Evolutionary conservation across 2,113 vertebrate genomes (phyloP).

Genomic region (Ageneiosus marmoratus): DNA sequence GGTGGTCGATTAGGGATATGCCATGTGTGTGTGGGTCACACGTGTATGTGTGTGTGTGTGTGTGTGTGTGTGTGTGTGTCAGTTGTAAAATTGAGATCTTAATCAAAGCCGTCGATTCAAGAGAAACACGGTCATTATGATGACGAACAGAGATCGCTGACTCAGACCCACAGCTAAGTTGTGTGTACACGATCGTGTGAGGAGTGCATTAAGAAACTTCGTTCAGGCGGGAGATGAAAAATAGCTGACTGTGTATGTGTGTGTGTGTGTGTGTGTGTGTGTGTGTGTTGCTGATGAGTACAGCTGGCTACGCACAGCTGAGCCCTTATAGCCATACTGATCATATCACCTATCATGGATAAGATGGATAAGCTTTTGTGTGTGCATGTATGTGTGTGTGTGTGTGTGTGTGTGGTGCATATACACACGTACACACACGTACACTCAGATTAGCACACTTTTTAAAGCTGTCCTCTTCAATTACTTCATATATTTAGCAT

Average conservation of each 20-base stretch:
- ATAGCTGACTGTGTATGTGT: slow-evolving; percentile 3
- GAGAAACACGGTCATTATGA: not conserved
- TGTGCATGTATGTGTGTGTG: not conserved
- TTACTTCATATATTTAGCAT: not conserved
- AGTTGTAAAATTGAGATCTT: not conserved
- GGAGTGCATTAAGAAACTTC: not conserved
- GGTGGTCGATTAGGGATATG: not conserved
- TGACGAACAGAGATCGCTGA: not conserved
- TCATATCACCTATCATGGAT: slow-evolving; percentile 14
- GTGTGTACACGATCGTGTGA: not conserved
- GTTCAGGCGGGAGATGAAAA: slow-evolving; percentile 9
- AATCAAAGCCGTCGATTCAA: not conserved
- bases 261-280: slow-evolving; percentile 29
- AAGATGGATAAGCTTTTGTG: not conserved
- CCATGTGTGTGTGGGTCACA: too few relatives aligned
- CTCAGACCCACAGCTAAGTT: not conserved
- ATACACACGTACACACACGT: not conserved
- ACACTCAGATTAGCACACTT: not conserved
- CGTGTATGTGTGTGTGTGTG: not conserved
- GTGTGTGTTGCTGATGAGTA: not conserved
- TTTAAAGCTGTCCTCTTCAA: not conserved
- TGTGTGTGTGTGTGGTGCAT: not conserved
- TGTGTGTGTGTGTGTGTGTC: too few relatives aligned
- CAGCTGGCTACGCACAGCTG: not conserved
- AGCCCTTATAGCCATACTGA: not conserved